Conservation (phyloP, 2,113 vertebrate genomes). For the Nanorana parkeri region DNA sequence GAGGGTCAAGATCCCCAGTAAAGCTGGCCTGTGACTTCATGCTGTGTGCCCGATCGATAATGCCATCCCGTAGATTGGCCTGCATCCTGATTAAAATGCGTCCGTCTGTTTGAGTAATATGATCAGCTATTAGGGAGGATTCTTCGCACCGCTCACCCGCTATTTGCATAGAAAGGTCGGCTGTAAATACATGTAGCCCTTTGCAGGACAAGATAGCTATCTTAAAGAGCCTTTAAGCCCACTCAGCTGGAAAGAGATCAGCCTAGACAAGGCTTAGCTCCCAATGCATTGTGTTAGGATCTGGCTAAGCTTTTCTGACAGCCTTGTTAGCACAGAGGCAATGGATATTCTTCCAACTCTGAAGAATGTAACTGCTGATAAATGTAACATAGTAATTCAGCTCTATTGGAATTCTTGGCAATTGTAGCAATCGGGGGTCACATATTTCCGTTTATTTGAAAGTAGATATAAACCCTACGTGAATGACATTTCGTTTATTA, state of each 20-base stretch:
- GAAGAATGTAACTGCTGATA: too few relatives aligned
- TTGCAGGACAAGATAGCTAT: not conserved
- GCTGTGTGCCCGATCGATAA: not conserved
- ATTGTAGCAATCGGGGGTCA: too few relatives aligned
- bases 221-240: not conserved
- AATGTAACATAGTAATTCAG: too few relatives aligned
- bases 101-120: slow-evolving; percentile 16
- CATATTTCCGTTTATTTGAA: too few relatives aligned
- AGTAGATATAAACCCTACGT: too few relatives aligned
- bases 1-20: slow-evolving; percentile 2
- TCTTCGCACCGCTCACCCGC: not conserved
- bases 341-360: not conserved
- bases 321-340: not conserved
- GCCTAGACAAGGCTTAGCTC: not conserved
- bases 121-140: slow-evolving; percentile 22
- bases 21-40: not conserved
- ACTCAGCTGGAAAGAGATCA: not conserved
- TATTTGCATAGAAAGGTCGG: not conserved
- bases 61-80: not conserved
- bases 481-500: too few relatives aligned
- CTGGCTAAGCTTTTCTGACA: slow-evolving; percentile 2
- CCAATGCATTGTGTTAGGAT: not conserved
- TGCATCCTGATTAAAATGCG: not conserved
- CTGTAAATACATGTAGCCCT: not conserved
- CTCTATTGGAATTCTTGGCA: too few relatives aligned